Conservation (phyloP, 64 coral and sea anemone genomes). For the Montipora sp. region DNA sequence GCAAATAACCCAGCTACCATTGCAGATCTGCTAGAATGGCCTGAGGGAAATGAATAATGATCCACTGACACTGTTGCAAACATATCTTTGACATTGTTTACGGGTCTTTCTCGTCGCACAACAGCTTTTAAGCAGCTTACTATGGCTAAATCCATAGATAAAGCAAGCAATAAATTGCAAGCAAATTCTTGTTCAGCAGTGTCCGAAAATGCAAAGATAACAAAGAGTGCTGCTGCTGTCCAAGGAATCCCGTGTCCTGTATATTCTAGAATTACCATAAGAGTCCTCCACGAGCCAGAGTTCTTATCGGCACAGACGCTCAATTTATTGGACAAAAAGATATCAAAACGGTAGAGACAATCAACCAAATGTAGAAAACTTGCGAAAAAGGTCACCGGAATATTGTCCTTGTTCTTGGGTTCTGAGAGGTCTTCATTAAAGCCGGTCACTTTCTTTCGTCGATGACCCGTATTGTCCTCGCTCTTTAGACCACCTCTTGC, state of each 20-base stretch:
- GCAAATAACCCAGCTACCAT: slow-evolving; percentile 87
- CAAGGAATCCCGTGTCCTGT: slow-evolving; percentile 95
- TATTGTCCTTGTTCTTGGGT: not conserved
- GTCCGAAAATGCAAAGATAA: slow-evolving; percentile 50
- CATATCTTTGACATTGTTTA: slow-evolving; percentile 93
- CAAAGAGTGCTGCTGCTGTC: slow-evolving; percentile 72
- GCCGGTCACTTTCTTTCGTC: not conserved
- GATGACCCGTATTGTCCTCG: not conserved
- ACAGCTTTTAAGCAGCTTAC: slow-evolving; percentile 74
- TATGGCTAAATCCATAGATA: slow-evolving; percentile 79
- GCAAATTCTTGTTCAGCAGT: slow-evolving; percentile 68
- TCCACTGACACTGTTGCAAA: slow-evolving; percentile 96
- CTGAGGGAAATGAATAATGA: slow-evolving; percentile 96
- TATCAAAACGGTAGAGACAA: slow-evolving; percentile 59
- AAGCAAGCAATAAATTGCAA: slow-evolving; percentile 77
- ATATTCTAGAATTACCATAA: slow-evolving; percentile 85
- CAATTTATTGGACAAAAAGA: slow-evolving; percentile 70
- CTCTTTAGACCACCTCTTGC: not conserved
- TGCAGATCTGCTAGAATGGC: slow-evolving; percentile 70
- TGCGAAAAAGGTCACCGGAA: not conserved
- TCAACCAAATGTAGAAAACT: slow-evolving; percentile 9
- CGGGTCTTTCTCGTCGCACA: slow-evolving; percentile 74
- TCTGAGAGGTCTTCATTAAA: not conserved
- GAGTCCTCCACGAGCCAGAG: slow-evolving; percentile 46
- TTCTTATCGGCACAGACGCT: slow-evolving; percentile 78